Evolutionary conservation across 2,113 vertebrate species (phyloP), one percentile per base, ranked within the genome.

Genomic region (Heterochromis multidens): DNA sequence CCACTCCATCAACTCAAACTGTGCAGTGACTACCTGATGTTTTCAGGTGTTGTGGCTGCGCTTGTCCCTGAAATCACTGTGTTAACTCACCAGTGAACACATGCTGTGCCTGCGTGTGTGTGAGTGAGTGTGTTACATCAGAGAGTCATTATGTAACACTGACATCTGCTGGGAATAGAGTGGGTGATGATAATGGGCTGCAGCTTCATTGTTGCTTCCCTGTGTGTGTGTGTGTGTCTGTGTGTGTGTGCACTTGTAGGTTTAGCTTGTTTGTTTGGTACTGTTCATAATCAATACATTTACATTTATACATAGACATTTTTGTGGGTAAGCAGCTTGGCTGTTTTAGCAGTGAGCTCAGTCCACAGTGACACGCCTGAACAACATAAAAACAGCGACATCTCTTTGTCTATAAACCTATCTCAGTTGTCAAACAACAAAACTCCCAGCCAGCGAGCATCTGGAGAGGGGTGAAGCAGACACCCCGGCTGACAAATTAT

Each of bases 91-190:
- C 35, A 60, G 72, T 70, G 57, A 78, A 37, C 80, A 65, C 57
- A 63, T 63, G 83, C 79, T 76, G 10, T 21, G 46, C 27, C 63
- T 40, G 65, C 16, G 60, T 60, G 72, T 85, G 9, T 21, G n/a
- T 17, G 62, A 52, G 37, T 58, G 79, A 49, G 67, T 46, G 61
- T 70, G 78, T 87, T 87, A 76, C 54, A 88, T 81, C 83, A 88
- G 17, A 79, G 59, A 57, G 72, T 62, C 74, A 57, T 88, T 88
- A 89, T 78, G 82, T 91, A 87, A 91, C 76, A 80, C 79, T 87
- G 89, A 88, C 87, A 91, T 91, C 89, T 91, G 87, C 84, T 87
- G 90, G 87, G 87, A 87, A 16, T 62, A 80, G 40, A 58, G 43
- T 61, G 79, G 19, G 72, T 82, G 77, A 40, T 27, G 82, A 33